Percentiles rank a stretch among this genome's conserved stretches.
Conservation (phyloP, 2,113 vertebrate species). For the Arizona elegans region DNA sequence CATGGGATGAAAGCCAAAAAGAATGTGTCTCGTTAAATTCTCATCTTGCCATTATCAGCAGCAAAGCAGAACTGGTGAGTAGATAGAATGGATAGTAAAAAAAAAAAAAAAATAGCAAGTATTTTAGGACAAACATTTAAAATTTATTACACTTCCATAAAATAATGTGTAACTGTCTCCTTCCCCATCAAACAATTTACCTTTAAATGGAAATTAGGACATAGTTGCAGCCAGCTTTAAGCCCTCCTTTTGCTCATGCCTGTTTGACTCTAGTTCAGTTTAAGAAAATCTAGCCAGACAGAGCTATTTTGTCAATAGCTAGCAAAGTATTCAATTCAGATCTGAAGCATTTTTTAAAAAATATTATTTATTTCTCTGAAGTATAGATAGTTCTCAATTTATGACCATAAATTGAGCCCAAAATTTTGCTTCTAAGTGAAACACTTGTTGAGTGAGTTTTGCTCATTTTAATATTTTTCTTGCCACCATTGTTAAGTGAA, state of each 20-base stretch:
- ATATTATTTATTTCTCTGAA: neutral
- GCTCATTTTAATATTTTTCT: neutral
- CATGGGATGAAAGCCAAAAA: neutral
- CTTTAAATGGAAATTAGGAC: neutral
- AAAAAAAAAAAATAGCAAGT: neutral
- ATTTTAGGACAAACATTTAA: neutral
- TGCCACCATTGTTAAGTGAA: neutral
- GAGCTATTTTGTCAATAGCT: neutral
- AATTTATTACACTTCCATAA: neutral
- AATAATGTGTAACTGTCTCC: neutral
- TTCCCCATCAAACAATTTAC: neutral
- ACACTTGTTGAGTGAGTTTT: neutral
- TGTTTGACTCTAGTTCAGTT: neutral
- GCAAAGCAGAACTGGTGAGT: slow-evolving; percentile 13
- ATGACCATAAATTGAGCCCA: neutral
- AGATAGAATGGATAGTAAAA: neutral
- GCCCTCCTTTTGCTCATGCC: neutral
- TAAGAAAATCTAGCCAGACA: neutral
- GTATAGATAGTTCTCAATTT: neutral
- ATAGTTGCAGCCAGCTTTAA: neutral
- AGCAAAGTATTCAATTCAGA: neutral
- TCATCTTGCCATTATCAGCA: neutral
- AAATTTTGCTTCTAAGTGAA: neutral
- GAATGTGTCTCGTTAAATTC: neutral
- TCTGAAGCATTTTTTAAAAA: neutral